Percentiles rank a stretch among this genome's conserved stretches.
phyloP scores from a whole-genome alignment of 2,888 invertebrate genomes.

The Reticulitermes lucifugus region DNA sequence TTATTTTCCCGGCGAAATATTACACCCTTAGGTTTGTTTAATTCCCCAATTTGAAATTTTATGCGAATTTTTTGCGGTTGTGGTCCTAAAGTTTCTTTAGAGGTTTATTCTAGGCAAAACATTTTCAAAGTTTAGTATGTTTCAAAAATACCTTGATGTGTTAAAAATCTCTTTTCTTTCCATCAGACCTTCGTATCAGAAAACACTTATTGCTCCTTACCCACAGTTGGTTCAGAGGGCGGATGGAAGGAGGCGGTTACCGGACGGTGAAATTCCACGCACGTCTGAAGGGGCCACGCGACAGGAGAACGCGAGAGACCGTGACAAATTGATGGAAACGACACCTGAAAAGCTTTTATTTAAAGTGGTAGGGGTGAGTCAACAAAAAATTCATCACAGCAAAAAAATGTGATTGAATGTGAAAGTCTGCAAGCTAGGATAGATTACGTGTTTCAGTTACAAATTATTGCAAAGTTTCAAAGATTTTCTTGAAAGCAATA shows the following conservation, averaged over 20 bases:
- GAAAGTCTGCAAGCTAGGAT: background rate
- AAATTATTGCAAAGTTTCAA: background rate
- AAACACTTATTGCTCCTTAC: background rate
- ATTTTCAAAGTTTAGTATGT: background rate
- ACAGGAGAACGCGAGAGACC: background rate
- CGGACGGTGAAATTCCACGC: background rate
- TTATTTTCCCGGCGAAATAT: too few species aligned
- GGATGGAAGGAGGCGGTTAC: background rate
- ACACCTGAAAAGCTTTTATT: slow-evolving; percentile 22
- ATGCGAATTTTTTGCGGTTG: too few species aligned
- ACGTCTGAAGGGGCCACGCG: slow-evolving; percentile 28
- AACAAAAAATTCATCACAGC: slow-evolving; percentile 28
- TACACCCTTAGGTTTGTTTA: too few species aligned
- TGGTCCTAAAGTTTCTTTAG: too few species aligned
- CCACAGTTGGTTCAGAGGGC: background rate
- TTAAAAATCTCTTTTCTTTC: background rate
- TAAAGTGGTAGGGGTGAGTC: slow-evolving; percentile 17
- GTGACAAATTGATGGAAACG: slow-evolving; percentile 31
- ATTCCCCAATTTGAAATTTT: too few species aligned
- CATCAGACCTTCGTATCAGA: background rate
- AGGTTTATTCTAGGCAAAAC: too few species aligned
- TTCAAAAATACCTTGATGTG: background rate
- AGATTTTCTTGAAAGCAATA: too few species aligned
- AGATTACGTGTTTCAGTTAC: background rate
- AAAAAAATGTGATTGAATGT: background rate